phyloP scores from a whole-genome alignment of 1,140 invertebrate species.

The Coptotermes formosanus region DNA sequence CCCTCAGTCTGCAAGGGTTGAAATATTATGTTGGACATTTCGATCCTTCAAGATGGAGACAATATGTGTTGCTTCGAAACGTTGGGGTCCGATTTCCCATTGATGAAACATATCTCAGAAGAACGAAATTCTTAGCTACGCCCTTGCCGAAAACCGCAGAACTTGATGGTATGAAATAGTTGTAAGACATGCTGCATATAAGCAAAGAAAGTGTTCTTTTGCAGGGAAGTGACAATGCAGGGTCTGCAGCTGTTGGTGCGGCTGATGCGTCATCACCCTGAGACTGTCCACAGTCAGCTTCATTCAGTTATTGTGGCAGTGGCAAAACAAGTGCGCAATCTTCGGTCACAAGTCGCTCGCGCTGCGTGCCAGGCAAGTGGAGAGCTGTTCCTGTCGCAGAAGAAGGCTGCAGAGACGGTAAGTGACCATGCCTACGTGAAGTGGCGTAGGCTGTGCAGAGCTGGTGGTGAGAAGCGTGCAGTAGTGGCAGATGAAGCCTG shows the following conservation, averaged over 20 bases:
- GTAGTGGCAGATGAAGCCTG: no score
- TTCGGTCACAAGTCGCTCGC: constrained; percentile 87
- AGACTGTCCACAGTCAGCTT: constrained; percentile 57
- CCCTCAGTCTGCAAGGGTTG: no score
- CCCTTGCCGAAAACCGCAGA: no score
- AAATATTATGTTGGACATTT: no score
- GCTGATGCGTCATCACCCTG: constrained; percentile 68
- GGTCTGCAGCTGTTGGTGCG: constrained; percentile 72
- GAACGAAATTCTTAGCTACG: no score
- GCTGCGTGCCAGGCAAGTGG: constrained; percentile 76
- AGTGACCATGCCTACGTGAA: constrained; percentile 40
- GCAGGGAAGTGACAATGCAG: constrained; percentile 77
- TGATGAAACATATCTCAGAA: no score
- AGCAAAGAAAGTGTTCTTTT: constrained; percentile 34
- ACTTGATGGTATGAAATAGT: no score
- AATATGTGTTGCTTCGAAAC: no score
- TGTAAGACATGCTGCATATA: neutral
- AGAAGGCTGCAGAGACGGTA: constrained; percentile 73
- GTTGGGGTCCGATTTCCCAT: no score
- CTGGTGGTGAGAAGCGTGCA: no score
- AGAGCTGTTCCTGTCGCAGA: constrained; percentile 71
- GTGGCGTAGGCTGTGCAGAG: no score
- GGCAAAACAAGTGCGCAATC: constrained; percentile 76
- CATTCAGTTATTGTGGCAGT: constrained; percentile 67
- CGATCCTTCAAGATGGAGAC: no score